Evolutionary conservation across 1,140 invertebrate species (phyloP).

Genomic region (Bradynema listronoti): DNA sequence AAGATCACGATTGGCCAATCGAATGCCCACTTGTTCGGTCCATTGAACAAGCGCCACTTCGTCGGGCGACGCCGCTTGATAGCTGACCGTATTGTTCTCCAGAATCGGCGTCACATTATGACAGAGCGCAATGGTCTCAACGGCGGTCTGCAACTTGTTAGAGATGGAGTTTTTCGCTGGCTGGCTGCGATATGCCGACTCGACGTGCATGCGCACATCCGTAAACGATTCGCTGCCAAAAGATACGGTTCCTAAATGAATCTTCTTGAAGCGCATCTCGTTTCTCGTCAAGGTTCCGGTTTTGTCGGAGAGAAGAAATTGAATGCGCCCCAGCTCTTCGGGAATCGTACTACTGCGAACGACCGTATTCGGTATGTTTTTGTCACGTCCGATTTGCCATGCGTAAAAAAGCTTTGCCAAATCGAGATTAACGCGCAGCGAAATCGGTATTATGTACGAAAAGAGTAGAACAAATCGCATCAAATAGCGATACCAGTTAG

Average conservation of each 20-base stretch:
- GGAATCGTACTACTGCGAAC: slow-evolving; percentile 96
- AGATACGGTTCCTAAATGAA: slow-evolving; percentile 56
- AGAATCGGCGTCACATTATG: slow-evolving; percentile 98
- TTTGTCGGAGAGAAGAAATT: slow-evolving; percentile 91
- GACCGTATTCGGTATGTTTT: slow-evolving; percentile 84
- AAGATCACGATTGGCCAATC: slow-evolving; percentile 69
- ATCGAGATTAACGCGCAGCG: slow-evolving; percentile 91
- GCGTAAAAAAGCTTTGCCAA: slow-evolving; percentile 97
- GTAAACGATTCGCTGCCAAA: slow-evolving; percentile 52
- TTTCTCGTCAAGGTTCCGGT: slow-evolving; percentile 97
- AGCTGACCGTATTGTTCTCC: slow-evolving; percentile 65
- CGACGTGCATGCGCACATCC: slow-evolving; percentile 50
- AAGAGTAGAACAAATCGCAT: slow-evolving; percentile 93
- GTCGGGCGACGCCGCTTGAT: slow-evolving; percentile 91
- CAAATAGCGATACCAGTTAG: slow-evolving; percentile 82
- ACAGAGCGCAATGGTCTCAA: slow-evolving; percentile 87
- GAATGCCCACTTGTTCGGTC: slow-evolving; percentile 68
- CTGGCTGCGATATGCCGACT: slow-evolving; percentile 49
- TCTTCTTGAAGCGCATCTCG: slow-evolving; percentile 72
- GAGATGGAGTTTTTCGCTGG: slow-evolving; percentile 53
- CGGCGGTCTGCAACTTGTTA: slow-evolving; percentile 65
- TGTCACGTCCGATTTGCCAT: slow-evolving; percentile 88
- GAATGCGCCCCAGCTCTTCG: slow-evolving; percentile 91
- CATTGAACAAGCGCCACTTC: slow-evolving; percentile 79
- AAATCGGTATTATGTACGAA: slow-evolving; percentile 97